Percentiles rank a stretch among this genome's conserved stretches.
phyloP scores from a whole-genome alignment of 2,888 invertebrate species.

The Melanchra persicariae region DNA sequence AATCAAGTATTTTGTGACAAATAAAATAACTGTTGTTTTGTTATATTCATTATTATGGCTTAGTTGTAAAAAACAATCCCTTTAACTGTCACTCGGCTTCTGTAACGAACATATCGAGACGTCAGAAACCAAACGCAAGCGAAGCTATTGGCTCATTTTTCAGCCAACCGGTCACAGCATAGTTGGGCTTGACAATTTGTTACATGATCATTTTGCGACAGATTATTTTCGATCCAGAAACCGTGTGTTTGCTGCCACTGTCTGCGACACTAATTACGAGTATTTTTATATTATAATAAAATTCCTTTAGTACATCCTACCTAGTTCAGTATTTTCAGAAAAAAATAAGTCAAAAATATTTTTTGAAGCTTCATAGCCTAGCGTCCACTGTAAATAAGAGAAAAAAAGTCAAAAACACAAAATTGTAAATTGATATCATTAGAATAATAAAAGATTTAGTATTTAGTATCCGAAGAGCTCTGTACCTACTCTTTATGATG shows the following conservation, averaged over 20 bases:
- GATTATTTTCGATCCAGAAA: not conserved
- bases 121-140: not conserved
- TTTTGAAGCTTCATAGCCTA: slow-evolving; percentile 41
- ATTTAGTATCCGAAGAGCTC: slow-evolving; percentile 65
- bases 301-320: slow-evolving; percentile 49
- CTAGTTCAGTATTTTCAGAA: slow-evolving; percentile 50
- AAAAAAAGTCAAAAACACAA: slow-evolving; percentile 54
- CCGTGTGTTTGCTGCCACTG: not conserved
- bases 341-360: slow-evolving; percentile 39
- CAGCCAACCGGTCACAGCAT: not conserved
- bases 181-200: not conserved
- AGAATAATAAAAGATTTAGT: slow-evolving; percentile 61
- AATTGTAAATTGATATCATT: slow-evolving; percentile 68
- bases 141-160: not conserved
- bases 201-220: not conserved
- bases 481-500: slow-evolving; percentile 61
- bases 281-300: slow-evolving; percentile 49
- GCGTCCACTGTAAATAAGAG: slow-evolving; percentile 55
- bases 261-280: slow-evolving; percentile 12
- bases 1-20: not conserved
- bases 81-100: not conserved
- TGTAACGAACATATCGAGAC: not conserved
- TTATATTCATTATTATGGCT: not conserved
- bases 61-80: not conserved
- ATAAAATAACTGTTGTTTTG: not conserved